Evolutionary conservation across 2,888 invertebrate genomes (phyloP).

Genomic region (Acronicta aceris): DNA sequence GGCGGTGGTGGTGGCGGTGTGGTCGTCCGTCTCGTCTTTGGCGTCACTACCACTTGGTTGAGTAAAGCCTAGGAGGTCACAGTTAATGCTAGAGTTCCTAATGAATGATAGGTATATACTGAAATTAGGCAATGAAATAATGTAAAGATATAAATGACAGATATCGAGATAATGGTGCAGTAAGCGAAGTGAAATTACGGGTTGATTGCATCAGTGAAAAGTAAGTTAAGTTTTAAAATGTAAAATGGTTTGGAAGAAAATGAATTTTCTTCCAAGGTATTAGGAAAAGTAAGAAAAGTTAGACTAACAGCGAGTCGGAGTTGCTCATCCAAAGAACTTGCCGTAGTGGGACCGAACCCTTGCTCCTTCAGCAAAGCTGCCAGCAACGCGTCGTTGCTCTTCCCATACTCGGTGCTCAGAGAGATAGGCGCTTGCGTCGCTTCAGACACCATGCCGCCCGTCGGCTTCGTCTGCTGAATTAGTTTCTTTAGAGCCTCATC

Average conservation of each 20-base stretch:
- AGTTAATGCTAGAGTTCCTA: slow-evolving; percentile 70
- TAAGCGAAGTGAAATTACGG: slow-evolving; percentile 57
- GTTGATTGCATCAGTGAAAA: slow-evolving; percentile 53
- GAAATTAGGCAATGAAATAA: slow-evolving; percentile 51
- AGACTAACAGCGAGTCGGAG: slow-evolving; percentile 88
- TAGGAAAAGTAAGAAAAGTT: slow-evolving; percentile 58
- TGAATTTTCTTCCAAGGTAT: slow-evolving; percentile 31
- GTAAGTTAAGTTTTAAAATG: slow-evolving; percentile 37
- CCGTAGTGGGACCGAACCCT: slow-evolving; percentile 92
- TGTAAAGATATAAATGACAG: slow-evolving; percentile 50
- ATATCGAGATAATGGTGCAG: slow-evolving; percentile 55
- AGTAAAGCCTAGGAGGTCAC: slow-evolving; percentile 87
- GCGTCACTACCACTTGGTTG: slow-evolving; percentile 89
- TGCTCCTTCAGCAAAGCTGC: slow-evolving; percentile 92
- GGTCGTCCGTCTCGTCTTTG: slow-evolving; percentile 82
- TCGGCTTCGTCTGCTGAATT: slow-evolving; percentile 73
- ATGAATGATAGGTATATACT: slow-evolving; percentile 60
- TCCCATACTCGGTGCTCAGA: slow-evolving; percentile 88
- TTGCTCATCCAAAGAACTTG: slow-evolving; percentile 90
- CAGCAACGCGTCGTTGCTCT: slow-evolving; percentile 91
- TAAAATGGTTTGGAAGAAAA: slow-evolving; percentile 33
- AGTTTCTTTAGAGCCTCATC: slow-evolving; percentile 83
- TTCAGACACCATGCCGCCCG: slow-evolving; percentile 79
- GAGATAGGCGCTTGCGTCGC: slow-evolving; percentile 82
- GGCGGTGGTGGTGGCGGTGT: slow-evolving; percentile 81